Percentiles rank a stretch among this genome's conserved stretches.
These are phyloP conservation scores for Fragum fragum DNA, from an alignment of 2,888 invertebrate species.

Conservation along the genomic window DNA sequence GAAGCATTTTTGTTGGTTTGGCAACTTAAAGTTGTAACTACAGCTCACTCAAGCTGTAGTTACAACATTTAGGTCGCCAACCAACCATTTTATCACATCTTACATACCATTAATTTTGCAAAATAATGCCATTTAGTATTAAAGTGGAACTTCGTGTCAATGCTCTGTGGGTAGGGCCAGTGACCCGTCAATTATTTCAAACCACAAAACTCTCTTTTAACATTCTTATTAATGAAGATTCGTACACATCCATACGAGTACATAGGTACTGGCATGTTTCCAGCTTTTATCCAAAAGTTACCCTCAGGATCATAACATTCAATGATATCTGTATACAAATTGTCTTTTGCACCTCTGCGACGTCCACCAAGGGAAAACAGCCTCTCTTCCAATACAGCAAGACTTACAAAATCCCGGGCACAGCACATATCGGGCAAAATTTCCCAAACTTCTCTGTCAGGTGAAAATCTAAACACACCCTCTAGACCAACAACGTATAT, in stretches of 20 bases:
- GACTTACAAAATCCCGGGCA: conserved; percentile 82
- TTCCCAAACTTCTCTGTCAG: conserved; percentile 77
- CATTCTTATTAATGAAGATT: conserved; percentile 72
- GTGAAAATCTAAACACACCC: conserved; percentile 79
- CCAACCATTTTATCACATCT: too few relatives aligned
- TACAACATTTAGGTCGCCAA: too few relatives aligned
- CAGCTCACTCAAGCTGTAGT: too few relatives aligned
- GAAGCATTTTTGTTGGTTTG: too few relatives aligned
- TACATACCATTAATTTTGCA: too few relatives aligned
- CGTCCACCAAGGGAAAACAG: conserved; percentile 82
- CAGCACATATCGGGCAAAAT: conserved; percentile 80
- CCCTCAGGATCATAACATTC: conserved; percentile 78
- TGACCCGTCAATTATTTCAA: too few relatives aligned
- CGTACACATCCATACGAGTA: conserved; percentile 84
- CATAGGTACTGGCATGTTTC: conserved; percentile 79
- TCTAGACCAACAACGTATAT: conserved; percentile 83
- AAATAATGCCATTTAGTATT: too few relatives aligned
- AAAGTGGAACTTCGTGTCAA: too few relatives aligned
- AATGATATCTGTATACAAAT: conserved; percentile 81
- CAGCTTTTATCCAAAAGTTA: conserved; percentile 76
- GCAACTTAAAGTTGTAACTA: too few relatives aligned
- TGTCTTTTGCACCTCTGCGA: conserved; percentile 81
- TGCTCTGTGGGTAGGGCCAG: too few relatives aligned
- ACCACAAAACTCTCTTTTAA: conserved; percentile 25
- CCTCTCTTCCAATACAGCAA: conserved; percentile 81